Evolutionary conservation across 2,888 invertebrate species (phyloP).

Genomic region (Sarcophaga carnaria): DNA sequence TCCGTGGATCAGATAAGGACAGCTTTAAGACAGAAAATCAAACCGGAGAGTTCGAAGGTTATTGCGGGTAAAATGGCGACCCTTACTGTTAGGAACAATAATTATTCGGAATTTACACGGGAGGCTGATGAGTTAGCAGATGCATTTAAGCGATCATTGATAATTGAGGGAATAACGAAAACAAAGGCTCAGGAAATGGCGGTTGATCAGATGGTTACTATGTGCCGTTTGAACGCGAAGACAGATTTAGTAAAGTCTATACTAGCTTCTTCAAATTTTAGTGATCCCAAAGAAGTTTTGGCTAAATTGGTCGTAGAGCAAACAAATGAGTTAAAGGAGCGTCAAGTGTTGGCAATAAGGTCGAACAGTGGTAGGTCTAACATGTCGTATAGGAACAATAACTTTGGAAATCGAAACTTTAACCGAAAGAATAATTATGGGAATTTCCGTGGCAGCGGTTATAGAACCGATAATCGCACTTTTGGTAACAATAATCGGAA

Average conservation of each 20-base stretch:
- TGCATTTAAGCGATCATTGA: conserved; percentile 18
- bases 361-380: neutral
- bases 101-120: conserved; percentile 18
- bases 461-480: neutral
- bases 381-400: neutral
- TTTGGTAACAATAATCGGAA: conserved; percentile 2
- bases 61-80: conserved; percentile 33
- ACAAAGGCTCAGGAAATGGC: conserved; percentile 34
- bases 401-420: neutral
- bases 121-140: conserved; percentile 30
- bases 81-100: conserved; percentile 11
- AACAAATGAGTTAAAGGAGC: conserved; percentile 6
- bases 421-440: neutral
- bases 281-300: conserved; percentile 14
- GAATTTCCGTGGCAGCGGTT: neutral
- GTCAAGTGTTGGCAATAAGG: conserved; percentile 3
- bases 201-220: conserved; percentile 17
- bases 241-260: conserved; percentile 25
- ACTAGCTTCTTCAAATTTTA: conserved; percentile 17
- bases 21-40: too few relatives aligned
- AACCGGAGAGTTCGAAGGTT: conserved; percentile 1
- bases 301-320: conserved; percentile 10
- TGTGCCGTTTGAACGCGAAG: conserved; percentile 28
- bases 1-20: too few relatives aligned
- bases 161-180: conserved; percentile 36